Conservation (phyloP, 53 echinoderm and acorn worm species). For the Patiria pectinifera region DNA sequence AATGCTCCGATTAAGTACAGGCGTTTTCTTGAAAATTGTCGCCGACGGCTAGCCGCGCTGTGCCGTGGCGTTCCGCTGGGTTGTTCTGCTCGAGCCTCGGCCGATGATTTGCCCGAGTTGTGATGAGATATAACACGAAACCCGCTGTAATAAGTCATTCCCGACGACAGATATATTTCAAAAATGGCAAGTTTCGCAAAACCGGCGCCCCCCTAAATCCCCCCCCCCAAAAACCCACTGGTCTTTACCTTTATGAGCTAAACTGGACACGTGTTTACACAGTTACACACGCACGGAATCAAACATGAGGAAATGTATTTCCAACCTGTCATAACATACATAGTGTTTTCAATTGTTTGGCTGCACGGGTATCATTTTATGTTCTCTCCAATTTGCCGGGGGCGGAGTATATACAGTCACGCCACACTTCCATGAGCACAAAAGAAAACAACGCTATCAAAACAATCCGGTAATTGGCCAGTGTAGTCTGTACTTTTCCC, state of each 20-base stretch:
- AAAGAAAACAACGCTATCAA: not conserved
- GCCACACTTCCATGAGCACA: not conserved
- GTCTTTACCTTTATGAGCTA: not conserved
- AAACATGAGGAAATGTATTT: constrained; percentile 18
- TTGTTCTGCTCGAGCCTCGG: not conserved
- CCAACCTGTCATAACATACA: constrained; percentile 38
- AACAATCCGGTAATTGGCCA: not conserved
- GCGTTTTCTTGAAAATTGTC: constrained; percentile 23
- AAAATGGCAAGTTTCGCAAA: too few species aligned
- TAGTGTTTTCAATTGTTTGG: constrained; percentile 6
- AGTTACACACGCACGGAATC: not conserved
- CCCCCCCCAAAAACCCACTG: too few species aligned
- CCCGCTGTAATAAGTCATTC: too few species aligned
- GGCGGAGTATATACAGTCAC: not conserved
- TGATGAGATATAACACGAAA: not conserved
- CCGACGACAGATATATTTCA: too few species aligned
- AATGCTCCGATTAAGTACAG: constrained; percentile 55
- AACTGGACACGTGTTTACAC: not conserved
- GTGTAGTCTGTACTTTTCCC: not conserved
- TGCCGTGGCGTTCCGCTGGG: not conserved
- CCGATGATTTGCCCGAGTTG: not conserved
- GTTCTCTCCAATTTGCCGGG: not conserved
- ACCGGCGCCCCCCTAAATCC: too few species aligned
- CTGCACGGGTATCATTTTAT: not conserved
- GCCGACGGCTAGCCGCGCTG: not conserved